phyloP scores from a whole-genome alignment of 2,888 invertebrate genomes.

The Eurytoma adleriae region DNA sequence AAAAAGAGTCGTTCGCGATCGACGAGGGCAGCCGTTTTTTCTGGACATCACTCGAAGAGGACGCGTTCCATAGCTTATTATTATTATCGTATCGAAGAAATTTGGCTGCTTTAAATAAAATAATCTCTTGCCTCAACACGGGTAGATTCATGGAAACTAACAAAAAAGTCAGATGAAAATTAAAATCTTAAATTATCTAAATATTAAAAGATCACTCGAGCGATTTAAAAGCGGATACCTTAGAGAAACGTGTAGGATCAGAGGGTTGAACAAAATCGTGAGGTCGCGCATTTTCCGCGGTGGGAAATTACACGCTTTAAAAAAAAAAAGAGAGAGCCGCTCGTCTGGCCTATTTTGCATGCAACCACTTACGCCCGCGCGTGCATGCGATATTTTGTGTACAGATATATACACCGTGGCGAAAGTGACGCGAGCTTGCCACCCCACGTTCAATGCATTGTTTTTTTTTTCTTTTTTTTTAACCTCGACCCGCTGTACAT shows the following conservation, averaged over 20 bases:
- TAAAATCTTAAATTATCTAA: too few species aligned
- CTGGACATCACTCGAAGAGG: too few species aligned
- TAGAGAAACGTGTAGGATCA: not conserved
- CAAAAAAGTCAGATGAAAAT: too few species aligned
- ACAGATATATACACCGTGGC: constrained; percentile 1
- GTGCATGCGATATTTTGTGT: constrained; percentile 40
- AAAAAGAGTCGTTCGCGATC: too few species aligned
- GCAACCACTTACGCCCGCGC: constrained; percentile 40
- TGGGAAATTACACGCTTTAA: constrained; percentile 39
- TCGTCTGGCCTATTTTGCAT: constrained; percentile 43
- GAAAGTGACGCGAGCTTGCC: constrained; percentile 43
- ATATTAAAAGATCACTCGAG: too few species aligned
- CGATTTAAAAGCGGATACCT: too few species aligned
- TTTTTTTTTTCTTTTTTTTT: constrained; percentile 8
- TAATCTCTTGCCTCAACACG: too few species aligned
- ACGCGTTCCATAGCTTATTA: too few species aligned
- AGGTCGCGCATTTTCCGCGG: constrained; percentile 4
- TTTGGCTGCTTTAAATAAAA: too few species aligned
- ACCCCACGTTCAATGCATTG: not conserved
- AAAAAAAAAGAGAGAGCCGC: not conserved
- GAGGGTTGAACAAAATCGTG: not conserved
- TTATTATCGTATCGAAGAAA: too few species aligned
- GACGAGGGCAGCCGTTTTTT: too few species aligned
- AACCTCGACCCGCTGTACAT: constrained; percentile 4
- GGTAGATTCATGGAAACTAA: too few species aligned